These are phyloP conservation scores for Pachydiplax longipennis DNA, from an alignment of 2,888 invertebrate genomes.

Conservation along the genomic window DNA sequence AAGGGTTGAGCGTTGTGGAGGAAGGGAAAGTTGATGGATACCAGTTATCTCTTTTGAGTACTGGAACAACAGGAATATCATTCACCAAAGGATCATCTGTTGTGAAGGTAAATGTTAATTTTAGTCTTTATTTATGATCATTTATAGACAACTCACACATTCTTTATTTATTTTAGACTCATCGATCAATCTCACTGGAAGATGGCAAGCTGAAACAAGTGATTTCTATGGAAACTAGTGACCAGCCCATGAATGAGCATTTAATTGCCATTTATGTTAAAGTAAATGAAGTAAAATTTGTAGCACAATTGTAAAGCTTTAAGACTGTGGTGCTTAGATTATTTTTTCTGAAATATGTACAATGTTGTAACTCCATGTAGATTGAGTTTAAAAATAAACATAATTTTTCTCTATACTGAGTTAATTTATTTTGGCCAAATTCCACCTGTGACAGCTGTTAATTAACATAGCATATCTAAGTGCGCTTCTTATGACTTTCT, in stretches of 20 bases:
- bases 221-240: conserved; percentile 66
- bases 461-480: too few relatives aligned
- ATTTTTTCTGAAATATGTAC: too few relatives aligned
- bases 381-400: too few relatives aligned
- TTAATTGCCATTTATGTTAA: conserved; percentile 64
- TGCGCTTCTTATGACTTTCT: too few relatives aligned
- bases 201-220: conserved; percentile 60
- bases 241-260: conserved; percentile 65
- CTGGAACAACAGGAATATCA: conserved; percentile 62
- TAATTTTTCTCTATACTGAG: too few relatives aligned
- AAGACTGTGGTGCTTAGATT: too few relatives aligned
- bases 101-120: conserved; percentile 55
- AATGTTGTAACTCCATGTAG: too few relatives aligned
- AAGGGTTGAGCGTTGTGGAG: conserved; percentile 64
- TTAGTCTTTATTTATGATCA: neutral
- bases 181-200: conserved; percentile 31
- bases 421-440: too few relatives aligned
- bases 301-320: too few relatives aligned
- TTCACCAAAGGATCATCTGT: conserved; percentile 66
- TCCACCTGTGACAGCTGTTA: too few relatives aligned
- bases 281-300: conserved; percentile 36
- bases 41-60: conserved; percentile 60
- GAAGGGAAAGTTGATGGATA: conserved; percentile 62
- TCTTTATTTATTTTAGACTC: conserved; percentile 9
- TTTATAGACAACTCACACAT: neutral